Conservation (phyloP, 2,797 vertebrate genomes). For the Vultur gryphus region DNA sequence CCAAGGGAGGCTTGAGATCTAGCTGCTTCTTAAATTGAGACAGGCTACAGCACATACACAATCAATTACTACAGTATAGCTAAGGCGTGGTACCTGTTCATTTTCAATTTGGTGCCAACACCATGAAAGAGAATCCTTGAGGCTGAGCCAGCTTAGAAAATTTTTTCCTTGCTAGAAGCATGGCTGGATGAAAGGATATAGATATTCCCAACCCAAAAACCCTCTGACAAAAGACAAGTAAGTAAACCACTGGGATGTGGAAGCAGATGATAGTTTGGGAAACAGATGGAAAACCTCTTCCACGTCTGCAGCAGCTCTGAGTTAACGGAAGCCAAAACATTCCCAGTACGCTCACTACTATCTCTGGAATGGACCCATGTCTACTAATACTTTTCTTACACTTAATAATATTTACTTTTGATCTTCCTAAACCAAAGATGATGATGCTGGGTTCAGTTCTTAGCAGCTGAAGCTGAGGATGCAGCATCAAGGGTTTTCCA, state of each 20-base stretch:
- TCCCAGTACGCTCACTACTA: not conserved
- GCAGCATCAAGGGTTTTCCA: not conserved
- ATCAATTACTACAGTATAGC: not conserved
- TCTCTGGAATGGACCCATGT: not conserved
- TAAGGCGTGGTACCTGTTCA: not conserved
- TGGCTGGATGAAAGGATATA: not conserved
- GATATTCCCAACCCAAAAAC: not conserved
- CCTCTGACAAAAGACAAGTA: not conserved
- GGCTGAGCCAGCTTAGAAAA: not conserved
- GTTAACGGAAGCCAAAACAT: not conserved
- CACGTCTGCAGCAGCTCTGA: not conserved
- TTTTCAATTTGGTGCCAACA: not conserved
- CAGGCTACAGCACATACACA: not conserved
- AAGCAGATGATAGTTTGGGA: not conserved
- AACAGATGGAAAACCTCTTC: not conserved
- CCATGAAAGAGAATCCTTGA: not conserved
- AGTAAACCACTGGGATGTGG: not conserved
- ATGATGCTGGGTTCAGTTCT: not conserved
- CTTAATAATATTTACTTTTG: not conserved
- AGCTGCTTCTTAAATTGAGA: not conserved
- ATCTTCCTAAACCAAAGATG: not conserved
- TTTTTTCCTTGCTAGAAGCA: not conserved
- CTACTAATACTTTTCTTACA: not conserved
- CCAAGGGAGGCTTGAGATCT: not conserved
- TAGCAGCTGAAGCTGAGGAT: not conserved